Evolutionary conservation across 2,797 vertebrate genomes (phyloP).

Genomic region (Periophthalmus magnuspinnatus): DNA sequence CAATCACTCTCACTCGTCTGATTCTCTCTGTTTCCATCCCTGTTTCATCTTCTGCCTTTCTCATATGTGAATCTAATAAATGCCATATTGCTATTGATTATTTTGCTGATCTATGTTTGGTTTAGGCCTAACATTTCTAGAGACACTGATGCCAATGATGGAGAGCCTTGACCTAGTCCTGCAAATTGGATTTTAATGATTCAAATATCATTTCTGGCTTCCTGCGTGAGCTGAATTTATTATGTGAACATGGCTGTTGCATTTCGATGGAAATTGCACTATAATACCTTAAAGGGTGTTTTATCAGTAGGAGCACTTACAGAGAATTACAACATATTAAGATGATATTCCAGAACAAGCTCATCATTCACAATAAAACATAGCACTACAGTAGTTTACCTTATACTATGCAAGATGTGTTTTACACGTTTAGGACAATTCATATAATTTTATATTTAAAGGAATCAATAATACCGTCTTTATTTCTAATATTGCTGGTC

Average conservation of each 20-base stretch:
- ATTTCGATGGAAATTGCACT: not conserved
- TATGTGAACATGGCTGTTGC: conserved; percentile 17
- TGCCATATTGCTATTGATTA: conserved; percentile 68
- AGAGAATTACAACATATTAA: not conserved
- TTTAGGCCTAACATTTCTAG: conserved; percentile 34
- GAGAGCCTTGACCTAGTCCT: conserved; percentile 38
- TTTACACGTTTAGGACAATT: not conserved
- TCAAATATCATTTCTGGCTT: conserved; percentile 52
- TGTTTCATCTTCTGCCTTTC: conserved; percentile 38
- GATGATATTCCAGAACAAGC: not conserved
- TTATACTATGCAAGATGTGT: not conserved
- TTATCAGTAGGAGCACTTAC: not conserved
- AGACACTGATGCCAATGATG: conserved; percentile 43
- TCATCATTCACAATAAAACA: conserved; percentile 1
- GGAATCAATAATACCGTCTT: too few relatives aligned
- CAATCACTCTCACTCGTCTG: conserved; percentile 31
- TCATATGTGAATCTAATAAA: conserved; percentile 63
- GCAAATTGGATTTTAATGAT: conserved; percentile 67
- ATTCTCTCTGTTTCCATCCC: conserved; percentile 26
- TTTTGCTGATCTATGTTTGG: conserved; percentile 65
- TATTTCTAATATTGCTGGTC: too few relatives aligned
- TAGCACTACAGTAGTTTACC: not conserved
- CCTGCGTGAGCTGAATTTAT: conserved; percentile 35
- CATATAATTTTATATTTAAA: not conserved
- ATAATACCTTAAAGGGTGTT: conserved; percentile 1